These are phyloP conservation scores for Lamellibrachia satsuma DNA, from an alignment of 2,888 invertebrate genomes.

Conservation along the genomic window DNA sequence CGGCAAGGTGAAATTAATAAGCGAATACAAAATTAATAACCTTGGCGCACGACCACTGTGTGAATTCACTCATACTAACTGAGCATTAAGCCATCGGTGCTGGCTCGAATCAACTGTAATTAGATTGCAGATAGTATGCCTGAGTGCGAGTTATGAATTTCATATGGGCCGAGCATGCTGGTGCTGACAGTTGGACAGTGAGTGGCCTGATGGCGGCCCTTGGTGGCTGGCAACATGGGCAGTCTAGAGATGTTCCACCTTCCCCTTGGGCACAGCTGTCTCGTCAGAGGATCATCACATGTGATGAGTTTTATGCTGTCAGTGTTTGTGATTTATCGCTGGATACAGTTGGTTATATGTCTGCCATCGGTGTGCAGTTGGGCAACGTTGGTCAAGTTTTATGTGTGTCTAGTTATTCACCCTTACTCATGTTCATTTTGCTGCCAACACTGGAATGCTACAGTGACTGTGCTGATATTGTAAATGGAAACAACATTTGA, in stretches of 20 bases:
- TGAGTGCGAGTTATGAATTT: not conserved
- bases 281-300: not conserved
- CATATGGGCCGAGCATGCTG: not conserved
- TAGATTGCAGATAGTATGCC: constrained; percentile 7
- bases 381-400: constrained; percentile 3
- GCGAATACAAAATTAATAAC: constrained; percentile 6
- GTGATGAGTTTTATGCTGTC: constrained; percentile 17
- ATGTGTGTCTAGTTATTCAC: not conserved
- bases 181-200: not conserved
- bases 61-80: constrained; percentile 4
- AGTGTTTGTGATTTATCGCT: not conserved
- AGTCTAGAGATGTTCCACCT: not conserved
- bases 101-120: not conserved
- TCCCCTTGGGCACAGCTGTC: not conserved
- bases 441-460: not conserved
- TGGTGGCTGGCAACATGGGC: not conserved
- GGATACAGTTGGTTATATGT: not conserved
- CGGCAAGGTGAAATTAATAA: constrained; percentile 10
- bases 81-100: not conserved
- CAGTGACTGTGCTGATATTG: not conserved
- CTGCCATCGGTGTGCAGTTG: not conserved
- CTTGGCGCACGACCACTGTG: not conserved
- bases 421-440: not conserved
- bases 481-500: not conserved
- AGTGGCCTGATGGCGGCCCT: not conserved